Evolutionary conservation across 2,888 invertebrate genomes (phyloP).

Genomic region (Callyntrura sp.): DNA sequence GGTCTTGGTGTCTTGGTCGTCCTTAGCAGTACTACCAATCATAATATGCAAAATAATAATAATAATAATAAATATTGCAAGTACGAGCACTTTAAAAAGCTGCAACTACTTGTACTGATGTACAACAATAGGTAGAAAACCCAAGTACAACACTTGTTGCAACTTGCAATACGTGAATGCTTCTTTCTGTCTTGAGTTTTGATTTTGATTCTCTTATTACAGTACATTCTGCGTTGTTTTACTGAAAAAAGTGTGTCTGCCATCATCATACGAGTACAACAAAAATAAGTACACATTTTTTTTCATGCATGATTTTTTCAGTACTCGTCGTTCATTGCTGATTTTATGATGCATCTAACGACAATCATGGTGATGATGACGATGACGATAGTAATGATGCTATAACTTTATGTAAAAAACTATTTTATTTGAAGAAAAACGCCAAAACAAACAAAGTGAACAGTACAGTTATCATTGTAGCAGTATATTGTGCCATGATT

Average conservation of each 20-base stretch:
- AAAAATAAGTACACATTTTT: background rate
- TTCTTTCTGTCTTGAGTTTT: constrained; percentile 9
- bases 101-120: background rate
- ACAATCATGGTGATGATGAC: background rate
- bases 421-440: constrained; percentile 10
- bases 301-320: constrained; percentile 28
- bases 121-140: background rate
- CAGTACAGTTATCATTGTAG: background rate
- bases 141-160: background rate
- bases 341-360: background rate
- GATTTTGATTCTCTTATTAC: background rate
- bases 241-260: background rate
- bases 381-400: constrained; percentile 1
- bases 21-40: background rate
- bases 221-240: no score
- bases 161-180: background rate
- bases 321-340: background rate
- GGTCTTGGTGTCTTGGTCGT: constrained; percentile 58
- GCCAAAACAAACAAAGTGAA: constrained; percentile 1
- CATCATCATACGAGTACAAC: background rate
- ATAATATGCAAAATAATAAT: background rate
- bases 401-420: constrained; percentile 4
- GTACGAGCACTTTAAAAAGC: background rate
- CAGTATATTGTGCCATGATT: background rate
- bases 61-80: background rate